These are phyloP conservation scores for Piaya cayana DNA, from an alignment of 2,113 vertebrate genomes.

Conservation along the genomic window DNA sequence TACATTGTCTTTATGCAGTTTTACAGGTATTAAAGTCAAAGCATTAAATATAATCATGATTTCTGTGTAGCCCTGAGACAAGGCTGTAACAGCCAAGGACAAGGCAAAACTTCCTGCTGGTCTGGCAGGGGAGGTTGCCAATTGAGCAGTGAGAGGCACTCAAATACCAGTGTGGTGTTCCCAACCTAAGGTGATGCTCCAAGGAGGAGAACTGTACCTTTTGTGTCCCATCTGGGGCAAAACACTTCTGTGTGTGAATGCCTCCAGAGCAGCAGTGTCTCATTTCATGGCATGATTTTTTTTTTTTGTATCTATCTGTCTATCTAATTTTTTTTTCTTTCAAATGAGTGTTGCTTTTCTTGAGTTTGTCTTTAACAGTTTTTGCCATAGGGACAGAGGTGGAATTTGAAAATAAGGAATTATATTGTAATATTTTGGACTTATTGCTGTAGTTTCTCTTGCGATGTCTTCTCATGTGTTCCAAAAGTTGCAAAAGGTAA, in stretches of 20 bases:
- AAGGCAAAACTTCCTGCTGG: neutral
- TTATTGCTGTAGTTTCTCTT: neutral
- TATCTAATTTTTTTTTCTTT: neutral
- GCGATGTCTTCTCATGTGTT: constrained; percentile 14
- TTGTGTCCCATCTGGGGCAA: neutral
- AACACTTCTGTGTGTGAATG: neutral
- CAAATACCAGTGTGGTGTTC: fast-evolving
- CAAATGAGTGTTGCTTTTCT: neutral
- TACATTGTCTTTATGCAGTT: neutral
- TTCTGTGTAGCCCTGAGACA: neutral
- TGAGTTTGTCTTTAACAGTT: neutral
- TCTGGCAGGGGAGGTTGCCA: neutral
- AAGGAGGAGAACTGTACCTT: neutral
- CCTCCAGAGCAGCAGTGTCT: neutral
- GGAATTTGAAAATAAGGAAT: constrained; percentile 9
- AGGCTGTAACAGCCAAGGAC: neutral
- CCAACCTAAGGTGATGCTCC: neutral
- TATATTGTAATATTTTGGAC: neutral
- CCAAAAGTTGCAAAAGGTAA: constrained; percentile 59
- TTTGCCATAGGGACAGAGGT: neutral
- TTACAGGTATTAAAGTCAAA: constrained; percentile 2
- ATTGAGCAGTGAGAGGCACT: neutral
- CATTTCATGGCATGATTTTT: neutral
- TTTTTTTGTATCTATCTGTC: neutral
- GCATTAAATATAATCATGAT: neutral